phyloP scores from a whole-genome alignment of 1,140 invertebrate species.

The Ruditapes philippinarum region DNA sequence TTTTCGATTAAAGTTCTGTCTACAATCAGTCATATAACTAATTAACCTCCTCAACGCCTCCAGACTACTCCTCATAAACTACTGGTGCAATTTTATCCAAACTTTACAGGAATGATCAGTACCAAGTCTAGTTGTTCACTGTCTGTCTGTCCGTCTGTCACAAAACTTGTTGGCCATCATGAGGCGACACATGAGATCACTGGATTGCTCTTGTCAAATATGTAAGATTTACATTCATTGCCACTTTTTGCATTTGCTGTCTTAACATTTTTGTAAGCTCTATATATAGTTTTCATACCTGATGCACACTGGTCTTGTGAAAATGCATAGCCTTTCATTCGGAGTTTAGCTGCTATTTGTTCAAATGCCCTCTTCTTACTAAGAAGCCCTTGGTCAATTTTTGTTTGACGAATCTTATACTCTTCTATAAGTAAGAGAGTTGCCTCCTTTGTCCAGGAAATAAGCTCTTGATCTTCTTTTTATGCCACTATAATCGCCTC shows the following conservation, averaged over 20 bases:
- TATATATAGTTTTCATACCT: neutral
- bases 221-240: neutral
- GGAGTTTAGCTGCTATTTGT: neutral
- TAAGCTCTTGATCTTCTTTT: neutral
- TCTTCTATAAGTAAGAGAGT: neutral
- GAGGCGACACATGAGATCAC: no score
- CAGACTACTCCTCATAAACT: no score
- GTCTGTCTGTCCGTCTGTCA: no score
- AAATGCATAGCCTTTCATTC: neutral
- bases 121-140: no score
- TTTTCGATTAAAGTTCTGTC: no score
- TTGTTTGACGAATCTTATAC: neutral
- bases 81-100: no score
- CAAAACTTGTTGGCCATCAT: no score
- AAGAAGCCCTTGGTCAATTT: neutral
- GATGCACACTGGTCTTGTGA: neutral
- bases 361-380: neutral
- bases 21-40: no score
- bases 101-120: no score
- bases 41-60: no score
- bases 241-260: neutral
- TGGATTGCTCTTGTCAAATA: no score
- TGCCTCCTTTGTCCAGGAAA: neutral
- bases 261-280: conserved; percentile 18
- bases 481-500: no score